Percentiles rank a stretch among this genome's conserved stretches.
phyloP scores from a whole-genome alignment of 2,888 invertebrate species.

The Cephus pygmeus region DNA sequence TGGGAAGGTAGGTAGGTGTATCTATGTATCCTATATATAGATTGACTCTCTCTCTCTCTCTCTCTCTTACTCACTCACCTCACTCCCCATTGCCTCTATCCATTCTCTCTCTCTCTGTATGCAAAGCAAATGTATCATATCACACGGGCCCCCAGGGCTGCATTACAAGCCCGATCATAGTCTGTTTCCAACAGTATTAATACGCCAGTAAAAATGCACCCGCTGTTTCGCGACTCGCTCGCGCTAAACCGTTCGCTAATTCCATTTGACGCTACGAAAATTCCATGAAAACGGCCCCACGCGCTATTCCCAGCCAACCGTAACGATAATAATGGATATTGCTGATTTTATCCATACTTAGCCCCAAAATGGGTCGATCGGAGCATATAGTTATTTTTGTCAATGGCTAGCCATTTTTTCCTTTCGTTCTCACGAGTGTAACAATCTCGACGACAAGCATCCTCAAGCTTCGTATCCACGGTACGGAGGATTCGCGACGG shows the following conservation, averaged over 20 bases:
- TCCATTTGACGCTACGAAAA: conserved; percentile 44
- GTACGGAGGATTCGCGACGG: conserved; percentile 1
- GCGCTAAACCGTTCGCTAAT: conserved; percentile 53
- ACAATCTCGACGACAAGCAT: not conserved
- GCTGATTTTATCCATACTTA: not conserved
- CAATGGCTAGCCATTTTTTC: not conserved
- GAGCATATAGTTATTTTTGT: not conserved
- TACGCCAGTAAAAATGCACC: conserved; percentile 55
- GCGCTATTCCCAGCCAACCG: not conserved
- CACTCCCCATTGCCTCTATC: not conserved
- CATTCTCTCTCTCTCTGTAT: conserved; percentile 32
- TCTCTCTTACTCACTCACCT: conserved; percentile 25
- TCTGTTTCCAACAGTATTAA: conserved; percentile 58
- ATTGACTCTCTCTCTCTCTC: conserved; percentile 1
- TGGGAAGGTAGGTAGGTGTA: not conserved
- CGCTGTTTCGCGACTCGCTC: conserved; percentile 45
- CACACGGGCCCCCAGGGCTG: conserved; percentile 60
- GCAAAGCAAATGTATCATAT: conserved; percentile 62
- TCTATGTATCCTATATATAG: not conserved
- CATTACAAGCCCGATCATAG: conserved; percentile 62
- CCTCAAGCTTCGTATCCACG: not conserved
- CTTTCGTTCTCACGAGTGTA: not conserved
- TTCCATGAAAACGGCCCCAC: conserved; percentile 1
- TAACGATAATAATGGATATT: not conserved
- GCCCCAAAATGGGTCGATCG: not conserved